phyloP scores from a whole-genome alignment of 2,888 invertebrate genomes.

The Diploptera punctata region DNA sequence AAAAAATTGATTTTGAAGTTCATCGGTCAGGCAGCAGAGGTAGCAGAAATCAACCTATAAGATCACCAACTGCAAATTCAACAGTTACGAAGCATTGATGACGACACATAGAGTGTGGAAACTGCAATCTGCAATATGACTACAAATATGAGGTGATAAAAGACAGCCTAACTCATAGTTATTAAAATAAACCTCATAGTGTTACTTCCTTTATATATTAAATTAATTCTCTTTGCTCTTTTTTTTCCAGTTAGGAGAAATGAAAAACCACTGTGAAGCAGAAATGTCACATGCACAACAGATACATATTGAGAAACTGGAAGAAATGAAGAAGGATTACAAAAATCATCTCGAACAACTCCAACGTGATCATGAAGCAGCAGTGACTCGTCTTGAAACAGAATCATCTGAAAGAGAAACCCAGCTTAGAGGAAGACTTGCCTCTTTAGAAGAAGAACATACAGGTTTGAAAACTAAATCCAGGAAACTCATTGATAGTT shows the following conservation, averaged over 20 bases:
- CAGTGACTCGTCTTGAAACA: slow-evolving; percentile 27
- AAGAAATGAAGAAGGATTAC: slow-evolving; percentile 1
- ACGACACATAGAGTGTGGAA: too few species aligned
- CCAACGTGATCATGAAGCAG: slow-evolving; percentile 26
- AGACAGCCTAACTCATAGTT: too few species aligned
- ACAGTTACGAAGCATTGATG: too few species aligned
- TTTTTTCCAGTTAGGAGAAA: slow-evolving; percentile 13
- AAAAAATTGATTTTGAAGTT: too few species aligned
- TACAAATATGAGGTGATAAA: too few species aligned
- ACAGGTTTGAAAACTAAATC: slow-evolving; percentile 52
- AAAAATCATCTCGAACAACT: slow-evolving; percentile 38
- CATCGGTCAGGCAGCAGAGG: too few species aligned
- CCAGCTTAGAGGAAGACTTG: slow-evolving; percentile 46
- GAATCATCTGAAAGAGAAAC: slow-evolving; percentile 52
- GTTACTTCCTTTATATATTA: too few species aligned
- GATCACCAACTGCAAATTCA: too few species aligned
- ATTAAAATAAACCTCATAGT: too few species aligned
- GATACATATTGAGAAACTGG: slow-evolving; percentile 14
- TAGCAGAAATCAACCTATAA: too few species aligned
- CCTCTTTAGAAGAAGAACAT: slow-evolving; percentile 50
- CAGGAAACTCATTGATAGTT: slow-evolving; percentile 52
- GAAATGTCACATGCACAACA: slow-evolving; percentile 5
- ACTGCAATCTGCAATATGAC: too few species aligned
- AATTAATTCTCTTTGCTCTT: too few species aligned
- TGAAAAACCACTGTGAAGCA: slow-evolving; percentile 11